Evolutionary conservation across 1,140 invertebrate genomes (phyloP).

Genomic region (Antheraea mylitta): DNA sequence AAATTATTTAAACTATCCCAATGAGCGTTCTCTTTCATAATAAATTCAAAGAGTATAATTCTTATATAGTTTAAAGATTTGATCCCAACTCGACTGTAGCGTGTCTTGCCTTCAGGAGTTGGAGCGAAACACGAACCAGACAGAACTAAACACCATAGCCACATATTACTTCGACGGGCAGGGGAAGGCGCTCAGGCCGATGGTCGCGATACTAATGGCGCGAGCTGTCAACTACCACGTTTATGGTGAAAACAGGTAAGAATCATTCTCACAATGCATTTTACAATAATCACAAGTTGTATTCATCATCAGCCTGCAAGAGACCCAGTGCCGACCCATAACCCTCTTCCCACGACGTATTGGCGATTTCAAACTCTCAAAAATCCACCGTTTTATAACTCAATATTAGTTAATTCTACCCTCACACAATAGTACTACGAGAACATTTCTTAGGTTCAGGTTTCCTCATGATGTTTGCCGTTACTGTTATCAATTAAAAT

Average conservation of each 20-base stretch:
- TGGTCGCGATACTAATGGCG: slow-evolving; percentile 95
- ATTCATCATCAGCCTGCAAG: no score
- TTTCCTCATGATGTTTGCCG: no score
- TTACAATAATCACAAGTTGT: background rate
- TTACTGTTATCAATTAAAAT: no score
- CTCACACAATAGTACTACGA: no score
- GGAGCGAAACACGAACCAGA: slow-evolving; percentile 86
- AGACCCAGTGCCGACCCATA: no score
- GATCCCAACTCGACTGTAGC: slow-evolving; percentile 56
- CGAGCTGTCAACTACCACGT: slow-evolving; percentile 94
- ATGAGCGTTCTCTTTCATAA: background rate
- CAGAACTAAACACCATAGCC: slow-evolving; percentile 91
- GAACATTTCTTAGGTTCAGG: no score
- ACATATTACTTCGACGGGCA: slow-evolving; percentile 98
- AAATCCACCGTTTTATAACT: no score
- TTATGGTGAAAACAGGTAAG: slow-evolving; percentile 90
- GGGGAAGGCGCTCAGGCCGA: slow-evolving; percentile 96
- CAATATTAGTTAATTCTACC: no score
- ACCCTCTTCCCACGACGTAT: no score
- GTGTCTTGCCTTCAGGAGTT: slow-evolving; percentile 83
- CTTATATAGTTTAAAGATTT: slow-evolving; percentile 19
- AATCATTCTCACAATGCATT: background rate
- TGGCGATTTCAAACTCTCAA: no score
- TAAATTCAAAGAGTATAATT: background rate
- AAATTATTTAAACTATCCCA: background rate